phyloP scores from a whole-genome alignment of 2,888 invertebrate genomes.

The Cantharis nigra region DNA sequence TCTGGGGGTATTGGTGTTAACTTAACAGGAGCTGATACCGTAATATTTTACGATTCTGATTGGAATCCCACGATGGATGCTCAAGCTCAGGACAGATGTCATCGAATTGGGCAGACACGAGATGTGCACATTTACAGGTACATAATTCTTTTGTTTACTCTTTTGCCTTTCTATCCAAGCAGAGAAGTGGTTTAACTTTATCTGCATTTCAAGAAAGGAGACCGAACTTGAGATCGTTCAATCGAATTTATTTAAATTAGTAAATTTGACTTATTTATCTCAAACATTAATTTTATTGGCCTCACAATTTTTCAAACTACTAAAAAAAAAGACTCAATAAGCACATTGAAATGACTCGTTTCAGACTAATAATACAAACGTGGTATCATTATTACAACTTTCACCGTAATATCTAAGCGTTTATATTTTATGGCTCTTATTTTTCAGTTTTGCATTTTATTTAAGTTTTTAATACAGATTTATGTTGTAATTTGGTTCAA shows the following conservation, averaged over 20 bases:
- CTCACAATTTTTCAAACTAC: no score
- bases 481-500: no score
- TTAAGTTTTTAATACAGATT: no score
- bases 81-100: constrained; percentile 94
- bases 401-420: no score
- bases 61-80: constrained; percentile 99
- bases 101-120: constrained; percentile 98
- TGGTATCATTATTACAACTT: no score
- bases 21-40: constrained; percentile 97
- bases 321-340: no score
- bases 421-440: no score
- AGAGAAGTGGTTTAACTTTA: constrained; percentile 25
- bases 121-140: constrained; percentile 96
- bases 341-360: no score
- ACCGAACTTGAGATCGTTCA: constrained; percentile 20
- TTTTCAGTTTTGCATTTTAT: no score
- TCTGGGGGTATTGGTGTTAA: constrained; percentile 98
- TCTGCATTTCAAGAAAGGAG: constrained; percentile 33
- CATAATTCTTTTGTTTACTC: not conserved
- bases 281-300: not conserved
- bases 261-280: constrained; percentile 5
- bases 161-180: constrained; percentile 34
- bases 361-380: no score
- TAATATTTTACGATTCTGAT: constrained; percentile 99
- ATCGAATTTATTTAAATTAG: constrained; percentile 2